Percentiles rank a stretch among this genome's conserved stretches.
Evolutionary conservation across 2,888 invertebrate genomes (phyloP).

Genomic region (Pollenia amentaria): DNA sequence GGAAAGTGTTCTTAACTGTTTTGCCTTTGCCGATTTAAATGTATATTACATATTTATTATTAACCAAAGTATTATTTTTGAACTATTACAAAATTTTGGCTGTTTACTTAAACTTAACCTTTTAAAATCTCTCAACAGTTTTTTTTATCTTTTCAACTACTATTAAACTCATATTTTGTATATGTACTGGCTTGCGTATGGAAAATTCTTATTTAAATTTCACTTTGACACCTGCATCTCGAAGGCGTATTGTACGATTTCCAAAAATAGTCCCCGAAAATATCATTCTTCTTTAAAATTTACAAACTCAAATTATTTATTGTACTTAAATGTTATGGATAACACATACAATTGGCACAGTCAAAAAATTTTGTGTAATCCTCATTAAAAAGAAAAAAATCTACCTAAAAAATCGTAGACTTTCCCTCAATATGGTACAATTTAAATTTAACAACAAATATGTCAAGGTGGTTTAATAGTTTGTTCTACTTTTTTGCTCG

Average conservation of each 20-base stretch:
- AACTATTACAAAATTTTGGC: too few species aligned
- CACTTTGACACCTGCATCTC: not conserved
- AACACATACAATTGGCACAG: not conserved
- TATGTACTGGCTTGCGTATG: too few species aligned
- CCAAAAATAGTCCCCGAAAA: not conserved
- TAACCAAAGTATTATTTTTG: too few species aligned
- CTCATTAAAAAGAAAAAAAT: not conserved
- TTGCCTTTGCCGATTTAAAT: too few species aligned
- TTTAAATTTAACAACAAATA: constrained; percentile 46
- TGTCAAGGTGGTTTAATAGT: constrained; percentile 55
- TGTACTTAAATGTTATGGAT: not conserved
- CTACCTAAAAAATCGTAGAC: not conserved
- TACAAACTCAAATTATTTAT: not conserved
- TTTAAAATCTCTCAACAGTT: too few species aligned
- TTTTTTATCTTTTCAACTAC: too few species aligned
- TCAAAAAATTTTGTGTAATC: not conserved
- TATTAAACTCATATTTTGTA: too few species aligned
- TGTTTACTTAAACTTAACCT: too few species aligned
- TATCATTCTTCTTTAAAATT: not conserved
- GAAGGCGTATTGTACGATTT: not conserved
- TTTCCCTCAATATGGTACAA: constrained; percentile 9
- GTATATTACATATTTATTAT: too few species aligned
- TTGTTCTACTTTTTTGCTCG: not conserved
- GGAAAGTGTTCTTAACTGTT: too few species aligned
- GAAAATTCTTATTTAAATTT: too few species aligned